Percentiles rank a stretch among this genome's conserved stretches.
These are phyloP conservation scores for Discoglossus pictus DNA, from an alignment of 2,797 vertebrate genomes.

Conservation along the genomic window DNA sequence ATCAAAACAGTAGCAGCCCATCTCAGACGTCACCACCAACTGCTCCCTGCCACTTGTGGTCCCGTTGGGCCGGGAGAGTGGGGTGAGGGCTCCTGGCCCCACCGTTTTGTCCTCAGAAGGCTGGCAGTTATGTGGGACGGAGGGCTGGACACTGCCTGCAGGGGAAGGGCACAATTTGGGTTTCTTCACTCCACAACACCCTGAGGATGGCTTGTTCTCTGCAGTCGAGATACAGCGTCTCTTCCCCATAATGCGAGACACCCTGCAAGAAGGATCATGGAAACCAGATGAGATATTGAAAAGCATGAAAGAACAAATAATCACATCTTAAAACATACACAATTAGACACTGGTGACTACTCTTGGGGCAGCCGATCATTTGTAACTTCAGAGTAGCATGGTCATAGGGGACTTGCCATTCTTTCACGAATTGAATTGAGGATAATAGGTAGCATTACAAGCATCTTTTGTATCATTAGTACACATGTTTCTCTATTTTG, in stretches of 20 bases:
- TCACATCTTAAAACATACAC: no score
- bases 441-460: no score
- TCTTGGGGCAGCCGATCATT: no score
- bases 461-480: no score
- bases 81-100: constrained; percentile 79
- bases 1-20: constrained; percentile 84
- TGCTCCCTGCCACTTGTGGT: constrained; percentile 78
- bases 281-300: not conserved
- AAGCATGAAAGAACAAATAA: constrained; percentile 22
- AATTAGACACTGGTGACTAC: no score
- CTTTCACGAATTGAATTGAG: no score
- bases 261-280: constrained; percentile 67
- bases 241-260: constrained; percentile 82
- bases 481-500: no score
- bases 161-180: constrained; percentile 76
- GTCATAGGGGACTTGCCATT: no score
- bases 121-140: constrained; percentile 81
- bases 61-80: constrained; percentile 75
- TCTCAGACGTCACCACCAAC: constrained; percentile 81
- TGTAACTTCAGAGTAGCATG: no score
- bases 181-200: constrained; percentile 82
- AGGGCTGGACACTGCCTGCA: constrained; percentile 71
- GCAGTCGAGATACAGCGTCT: constrained; percentile 81
- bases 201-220: constrained; percentile 81
- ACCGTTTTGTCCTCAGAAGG: constrained; percentile 74